Base-by-base conservation (phyloP, 1,140 invertebrate species). In the Drosophila jambulina region DNA sequence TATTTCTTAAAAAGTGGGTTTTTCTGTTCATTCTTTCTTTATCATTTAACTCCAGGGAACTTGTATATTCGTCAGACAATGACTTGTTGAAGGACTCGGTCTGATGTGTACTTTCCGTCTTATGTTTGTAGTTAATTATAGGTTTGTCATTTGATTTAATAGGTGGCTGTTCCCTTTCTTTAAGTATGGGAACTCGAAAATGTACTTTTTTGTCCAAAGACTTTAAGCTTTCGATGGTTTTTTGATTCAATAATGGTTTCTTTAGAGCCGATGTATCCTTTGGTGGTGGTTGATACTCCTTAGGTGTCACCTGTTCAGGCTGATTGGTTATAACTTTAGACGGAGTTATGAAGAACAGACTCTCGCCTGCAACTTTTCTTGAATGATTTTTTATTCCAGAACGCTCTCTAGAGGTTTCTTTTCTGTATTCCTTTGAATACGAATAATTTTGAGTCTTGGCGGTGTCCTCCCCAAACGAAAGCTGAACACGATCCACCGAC, bases 321-420 rank as follows among this genome's bases (percentile, higher is more conserved):
- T 36, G 25, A n/a, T 15, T 32, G 4, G 3, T 61, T 7, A 49
- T 34, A 10, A 2, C 9, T 15, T 1, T 8, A 3, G 23, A 27
- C 0, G 46, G 36, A 4, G 32, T 45, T 10, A 70, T 19, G 0
- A 67, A 23, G 5, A 69, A 19, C 0, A 54, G 8, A 25, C 36
- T 67, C 3, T 68, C 67, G 2, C 62, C 67, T 0, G 45, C 29
- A 21, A 40, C 36, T 38, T 29, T 67, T 17, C 29, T 36, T 15
- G 21, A 36, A 21, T 8, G 1, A 0, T 7, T 19, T 27, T 17
- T 43, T 1, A 5, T 54, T 38, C 15, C 19, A 5, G 19, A 25
- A 19, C 25, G 7, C 1, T 29, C 53, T 9, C 21, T 34, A 13
- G 15, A 10, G 0, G 6, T 23, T 23, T 70, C 23, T 29, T 12